phyloP scores from a whole-genome alignment of 2,113 vertebrate genomes.

The Carettochelys insculpta region DNA sequence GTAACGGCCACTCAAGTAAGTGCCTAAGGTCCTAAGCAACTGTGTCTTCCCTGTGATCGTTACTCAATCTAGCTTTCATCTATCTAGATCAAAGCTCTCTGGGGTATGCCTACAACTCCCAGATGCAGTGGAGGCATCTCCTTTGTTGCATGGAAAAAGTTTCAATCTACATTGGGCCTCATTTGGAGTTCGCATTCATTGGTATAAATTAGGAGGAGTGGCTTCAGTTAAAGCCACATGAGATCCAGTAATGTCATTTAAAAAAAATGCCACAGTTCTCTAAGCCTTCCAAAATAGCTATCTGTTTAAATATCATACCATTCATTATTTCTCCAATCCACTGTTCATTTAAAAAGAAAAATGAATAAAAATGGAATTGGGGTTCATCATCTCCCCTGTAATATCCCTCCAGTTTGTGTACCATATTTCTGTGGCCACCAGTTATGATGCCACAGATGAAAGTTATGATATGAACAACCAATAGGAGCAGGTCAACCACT shows the following conservation, averaged over 20 bases:
- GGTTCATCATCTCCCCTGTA: neutral
- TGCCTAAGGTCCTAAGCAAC: neutral
- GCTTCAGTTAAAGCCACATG: neutral
- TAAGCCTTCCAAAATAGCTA: neutral
- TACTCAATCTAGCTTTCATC: neutral
- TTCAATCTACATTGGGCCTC: neutral
- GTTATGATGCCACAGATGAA: neutral
- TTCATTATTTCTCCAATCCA: neutral
- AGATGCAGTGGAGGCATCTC: neutral
- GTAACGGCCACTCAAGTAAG: neutral
- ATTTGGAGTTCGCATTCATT: neutral
- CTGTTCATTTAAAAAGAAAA: neutral
- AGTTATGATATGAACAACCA: neutral
- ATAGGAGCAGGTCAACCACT: neutral
- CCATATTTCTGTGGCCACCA: neutral
- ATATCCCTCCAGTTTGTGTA: neutral
- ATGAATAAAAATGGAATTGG: neutral
- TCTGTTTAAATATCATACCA: neutral
- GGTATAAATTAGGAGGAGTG: neutral
- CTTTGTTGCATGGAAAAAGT: neutral
- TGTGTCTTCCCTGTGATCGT: neutral
- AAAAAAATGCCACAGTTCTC: neutral
- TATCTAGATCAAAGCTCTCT: neutral
- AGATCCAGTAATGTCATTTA: neutral
- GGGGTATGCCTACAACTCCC: neutral